Conservation (phyloP, 2,113 vertebrate species). For the Proterorhinus semilunaris region DNA sequence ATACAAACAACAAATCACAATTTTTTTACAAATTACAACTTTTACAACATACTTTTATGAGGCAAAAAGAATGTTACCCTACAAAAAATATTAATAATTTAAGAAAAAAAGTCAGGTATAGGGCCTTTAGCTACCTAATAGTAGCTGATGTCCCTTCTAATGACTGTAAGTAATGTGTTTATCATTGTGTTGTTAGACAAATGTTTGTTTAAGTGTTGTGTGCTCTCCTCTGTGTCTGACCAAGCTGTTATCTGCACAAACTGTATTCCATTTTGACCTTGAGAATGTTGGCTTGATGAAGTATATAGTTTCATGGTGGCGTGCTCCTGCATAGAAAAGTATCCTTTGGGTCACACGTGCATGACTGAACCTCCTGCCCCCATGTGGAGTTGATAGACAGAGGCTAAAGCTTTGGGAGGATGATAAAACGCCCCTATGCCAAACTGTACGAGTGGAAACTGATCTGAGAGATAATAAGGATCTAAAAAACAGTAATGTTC, state of each 20-base stretch:
- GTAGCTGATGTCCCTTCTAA: too few relatives aligned
- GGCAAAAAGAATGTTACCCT: too few relatives aligned
- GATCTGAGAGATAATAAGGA: constrained; percentile 66
- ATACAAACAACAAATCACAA: too few relatives aligned
- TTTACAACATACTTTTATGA: too few relatives aligned
- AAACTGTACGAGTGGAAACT: constrained; percentile 57
- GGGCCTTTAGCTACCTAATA: too few relatives aligned
- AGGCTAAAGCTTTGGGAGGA: constrained; percentile 30
- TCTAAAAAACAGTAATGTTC: constrained; percentile 36
- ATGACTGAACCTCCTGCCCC: constrained; percentile 24
- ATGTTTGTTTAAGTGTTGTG: too few relatives aligned
- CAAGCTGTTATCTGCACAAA: not conserved
- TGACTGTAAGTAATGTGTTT: too few relatives aligned
- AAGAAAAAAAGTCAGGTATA: too few relatives aligned
- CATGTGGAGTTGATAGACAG: constrained; percentile 25
- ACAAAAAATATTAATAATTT: too few relatives aligned
- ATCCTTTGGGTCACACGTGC: constrained; percentile 15
- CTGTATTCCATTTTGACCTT: constrained; percentile 21
- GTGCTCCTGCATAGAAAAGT: constrained; percentile 9
- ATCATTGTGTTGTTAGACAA: too few relatives aligned
- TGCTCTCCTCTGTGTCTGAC: not conserved
- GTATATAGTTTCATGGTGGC: constrained; percentile 5
- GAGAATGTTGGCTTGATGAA: constrained; percentile 20
- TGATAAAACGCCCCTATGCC: constrained; percentile 60
- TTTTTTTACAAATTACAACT: too few relatives aligned